A percentile compares a stretch with the other conserved stretches of the same genome.
These are phyloP conservation scores for Dallia pectoralis DNA, from an alignment of 2,797 vertebrate species.

Conservation along the genomic window DNA sequence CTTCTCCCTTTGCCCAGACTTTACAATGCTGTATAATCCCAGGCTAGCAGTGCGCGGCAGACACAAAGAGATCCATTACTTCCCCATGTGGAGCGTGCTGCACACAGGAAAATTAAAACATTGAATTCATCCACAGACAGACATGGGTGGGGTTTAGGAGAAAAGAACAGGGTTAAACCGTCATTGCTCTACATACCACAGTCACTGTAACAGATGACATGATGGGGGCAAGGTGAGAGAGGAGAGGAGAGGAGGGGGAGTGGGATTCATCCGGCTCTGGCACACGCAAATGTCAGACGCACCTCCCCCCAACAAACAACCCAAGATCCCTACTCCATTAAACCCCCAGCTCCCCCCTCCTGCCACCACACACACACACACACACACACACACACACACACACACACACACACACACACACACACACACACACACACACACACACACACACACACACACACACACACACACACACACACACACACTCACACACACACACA, in stretches of 20 bases:
- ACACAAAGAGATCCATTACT: constrained; percentile 50
- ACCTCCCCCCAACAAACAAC: constrained; percentile 60
- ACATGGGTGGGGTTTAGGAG: constrained; percentile 21
- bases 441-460: not conserved
- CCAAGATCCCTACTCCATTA: constrained; percentile 22
- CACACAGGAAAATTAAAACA: constrained; percentile 54
- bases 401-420: no score
- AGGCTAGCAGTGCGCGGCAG: constrained; percentile 22
- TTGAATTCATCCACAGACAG: constrained; percentile 46
- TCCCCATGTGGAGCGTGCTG: constrained; percentile 32
- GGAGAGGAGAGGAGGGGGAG: constrained; percentile 21
- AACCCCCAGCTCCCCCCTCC: constrained; percentile 9
- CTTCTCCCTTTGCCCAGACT: not conserved
- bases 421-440: not conserved
- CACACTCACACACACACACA: not conserved
- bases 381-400: no score
- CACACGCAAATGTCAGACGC: constrained; percentile 22
- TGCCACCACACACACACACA: not conserved
- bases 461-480: no score
- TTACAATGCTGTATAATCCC: constrained; percentile 5
- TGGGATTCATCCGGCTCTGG: constrained; percentile 53
- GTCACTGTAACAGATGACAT: constrained; percentile 32
- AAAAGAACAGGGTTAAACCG: constrained; percentile 60
- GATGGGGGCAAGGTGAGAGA: constrained; percentile 12
- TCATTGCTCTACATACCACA: constrained; percentile 65